Conservation (phyloP, 92 coral and sea anemone genomes). For the Blastomussa wellsi region DNA sequence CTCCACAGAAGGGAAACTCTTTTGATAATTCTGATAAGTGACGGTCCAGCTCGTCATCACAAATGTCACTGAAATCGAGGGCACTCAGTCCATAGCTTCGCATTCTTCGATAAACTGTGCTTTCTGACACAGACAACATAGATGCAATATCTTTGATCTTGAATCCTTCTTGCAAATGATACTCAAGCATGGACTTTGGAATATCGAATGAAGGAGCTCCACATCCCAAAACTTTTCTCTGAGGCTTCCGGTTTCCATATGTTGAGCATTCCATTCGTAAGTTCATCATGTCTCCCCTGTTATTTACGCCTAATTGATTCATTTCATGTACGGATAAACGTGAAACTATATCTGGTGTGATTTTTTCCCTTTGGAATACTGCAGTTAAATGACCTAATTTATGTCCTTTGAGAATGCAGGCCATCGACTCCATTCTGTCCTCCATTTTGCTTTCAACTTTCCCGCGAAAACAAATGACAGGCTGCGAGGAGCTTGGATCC, state of each 20-base stretch:
- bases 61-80: conserved; percentile 56
- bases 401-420: conserved; percentile 18
- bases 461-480: too few relatives aligned
- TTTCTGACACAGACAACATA: conserved; percentile 61
- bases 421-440: background rate
- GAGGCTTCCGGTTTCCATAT: conserved; percentile 51
- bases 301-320: too few relatives aligned
- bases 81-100: conserved; percentile 57
- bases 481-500: conserved; percentile 12
- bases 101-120: conserved; percentile 72
- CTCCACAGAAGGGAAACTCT: conserved; percentile 65
- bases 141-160: conserved; percentile 57
- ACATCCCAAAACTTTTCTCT: conserved; percentile 23
- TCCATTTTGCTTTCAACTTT: conserved; percentile 6
- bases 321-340: conserved; percentile 47
- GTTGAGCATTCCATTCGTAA: conserved; percentile 59
- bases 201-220: conserved; percentile 61
- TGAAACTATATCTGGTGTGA: conserved; percentile 42
- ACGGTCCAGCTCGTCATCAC: conserved; percentile 57
- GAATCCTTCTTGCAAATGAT: conserved; percentile 57
- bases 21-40: too few relatives aligned
- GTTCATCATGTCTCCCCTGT: conserved; percentile 55
- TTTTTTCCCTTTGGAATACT: conserved; percentile 26
- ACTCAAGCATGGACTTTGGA: conserved; percentile 59
- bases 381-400: conserved; percentile 24